A percentile compares a stretch with the other conserved stretches of the same genome.
Conservation (phyloP, 2,888 invertebrate species). For the Lithophane semibrunnea region DNA sequence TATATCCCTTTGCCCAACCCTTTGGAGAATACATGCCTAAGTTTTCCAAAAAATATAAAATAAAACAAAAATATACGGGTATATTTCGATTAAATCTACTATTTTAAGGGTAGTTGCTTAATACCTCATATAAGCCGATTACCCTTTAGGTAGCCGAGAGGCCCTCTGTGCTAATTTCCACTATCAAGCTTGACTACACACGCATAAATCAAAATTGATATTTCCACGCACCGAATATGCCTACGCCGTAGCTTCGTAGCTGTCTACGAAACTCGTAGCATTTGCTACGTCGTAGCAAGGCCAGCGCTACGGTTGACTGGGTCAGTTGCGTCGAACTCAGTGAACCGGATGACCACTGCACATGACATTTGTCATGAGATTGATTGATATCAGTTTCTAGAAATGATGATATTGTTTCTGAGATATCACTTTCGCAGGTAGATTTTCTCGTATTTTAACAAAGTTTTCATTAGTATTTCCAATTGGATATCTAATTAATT, state of each 20-base stretch:
- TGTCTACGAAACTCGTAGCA: conserved; percentile 71
- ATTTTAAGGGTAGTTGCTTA: neutral
- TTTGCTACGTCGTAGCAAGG: conserved; percentile 69
- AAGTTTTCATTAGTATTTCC: neutral
- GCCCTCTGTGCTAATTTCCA: conserved; percentile 29
- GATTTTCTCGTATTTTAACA: neutral
- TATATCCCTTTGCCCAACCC: no score
- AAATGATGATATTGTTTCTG: conserved; percentile 8
- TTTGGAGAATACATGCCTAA: no score
- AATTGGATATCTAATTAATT: neutral
- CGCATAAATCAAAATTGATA: conserved; percentile 48
- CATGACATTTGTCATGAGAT: conserved; percentile 44
- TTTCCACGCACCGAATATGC: conserved; percentile 28
- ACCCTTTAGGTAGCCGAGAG: neutral
- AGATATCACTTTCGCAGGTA: neutral
- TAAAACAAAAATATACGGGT: neutral
- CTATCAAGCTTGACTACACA: conserved; percentile 25
- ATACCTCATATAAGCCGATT: neutral
- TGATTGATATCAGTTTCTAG: conserved; percentile 47
- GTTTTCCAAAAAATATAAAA: no score
- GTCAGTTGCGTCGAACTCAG: conserved; percentile 47
- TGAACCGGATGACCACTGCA: conserved; percentile 40
- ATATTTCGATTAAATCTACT: neutral
- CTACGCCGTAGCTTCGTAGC: conserved; percentile 68
- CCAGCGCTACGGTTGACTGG: conserved; percentile 54